Evolutionary conservation across 2,797 vertebrate species (phyloP).

Genomic region (Micropoecilia bifurca): DNA sequence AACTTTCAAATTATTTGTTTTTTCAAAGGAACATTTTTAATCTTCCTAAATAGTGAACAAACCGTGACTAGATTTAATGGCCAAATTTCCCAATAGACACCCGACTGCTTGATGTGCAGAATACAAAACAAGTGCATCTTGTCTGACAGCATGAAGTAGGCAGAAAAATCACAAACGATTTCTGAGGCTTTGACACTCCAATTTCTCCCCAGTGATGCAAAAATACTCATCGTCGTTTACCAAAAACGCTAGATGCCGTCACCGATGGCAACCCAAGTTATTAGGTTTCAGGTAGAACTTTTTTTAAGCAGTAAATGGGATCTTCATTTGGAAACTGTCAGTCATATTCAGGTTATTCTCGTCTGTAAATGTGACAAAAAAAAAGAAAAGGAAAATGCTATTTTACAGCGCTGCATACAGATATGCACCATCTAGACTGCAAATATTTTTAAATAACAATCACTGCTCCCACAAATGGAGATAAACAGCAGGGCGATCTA

Average conservation of each 20-base stretch:
- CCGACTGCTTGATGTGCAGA: no score
- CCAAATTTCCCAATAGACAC: no score
- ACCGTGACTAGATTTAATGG: no score
- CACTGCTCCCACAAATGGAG: conserved; percentile 23
- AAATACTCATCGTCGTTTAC: no score
- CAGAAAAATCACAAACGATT: no score
- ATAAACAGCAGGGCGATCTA: conserved; percentile 40
- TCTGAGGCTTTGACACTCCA: no score
- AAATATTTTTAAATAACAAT: conserved; percentile 35
- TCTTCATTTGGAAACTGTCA: not conserved
- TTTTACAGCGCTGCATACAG: conserved; percentile 11
- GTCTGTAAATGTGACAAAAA: not conserved
- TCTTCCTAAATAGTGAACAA: no score
- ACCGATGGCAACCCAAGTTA: not conserved
- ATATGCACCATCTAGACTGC: conserved; percentile 9
- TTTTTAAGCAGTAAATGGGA: not conserved
- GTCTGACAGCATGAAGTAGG: no score
- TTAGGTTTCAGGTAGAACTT: not conserved
- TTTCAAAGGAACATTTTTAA: not conserved
- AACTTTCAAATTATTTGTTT: not conserved
- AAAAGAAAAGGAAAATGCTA: not conserved
- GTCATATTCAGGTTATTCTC: not conserved
- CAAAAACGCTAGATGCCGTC: no score
- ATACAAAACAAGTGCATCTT: no score
- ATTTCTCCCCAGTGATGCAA: no score